These are phyloP conservation scores for Corbicula japonica DNA, from an alignment of 2,888 invertebrate species.

Conservation along the genomic window DNA sequence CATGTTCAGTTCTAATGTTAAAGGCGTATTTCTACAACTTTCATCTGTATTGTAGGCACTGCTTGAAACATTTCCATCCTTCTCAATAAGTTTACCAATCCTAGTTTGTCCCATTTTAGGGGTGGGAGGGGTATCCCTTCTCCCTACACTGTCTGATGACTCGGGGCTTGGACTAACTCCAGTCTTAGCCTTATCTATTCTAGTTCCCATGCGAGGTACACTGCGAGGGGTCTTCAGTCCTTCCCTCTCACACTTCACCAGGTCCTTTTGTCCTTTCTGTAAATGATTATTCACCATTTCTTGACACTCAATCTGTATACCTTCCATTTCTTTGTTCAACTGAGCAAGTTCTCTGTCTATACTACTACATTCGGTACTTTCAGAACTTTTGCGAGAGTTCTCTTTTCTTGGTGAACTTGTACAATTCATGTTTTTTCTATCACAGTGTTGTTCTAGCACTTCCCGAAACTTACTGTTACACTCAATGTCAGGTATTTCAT, in stretches of 20 bases:
- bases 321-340: constrained; percentile 89
- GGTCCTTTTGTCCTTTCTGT: constrained; percentile 64
- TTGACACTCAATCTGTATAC: constrained; percentile 88
- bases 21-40: constrained; percentile 90
- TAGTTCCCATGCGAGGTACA: constrained; percentile 85
- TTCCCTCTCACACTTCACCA: constrained; percentile 86
- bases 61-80: constrained; percentile 87
- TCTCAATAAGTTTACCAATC: constrained; percentile 60
- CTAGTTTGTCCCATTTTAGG: constrained; percentile 67
- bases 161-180: constrained; percentile 70
- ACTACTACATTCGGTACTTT: constrained; percentile 84
- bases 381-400: constrained; percentile 78
- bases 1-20: constrained; percentile 84
- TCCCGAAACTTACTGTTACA: constrained; percentile 82
- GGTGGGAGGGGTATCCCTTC: constrained; percentile 69
- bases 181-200: constrained; percentile 82
- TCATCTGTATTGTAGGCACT: constrained; percentile 91
- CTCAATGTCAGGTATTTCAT: constrained; percentile 80
- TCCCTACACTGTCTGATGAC: constrained; percentile 68
- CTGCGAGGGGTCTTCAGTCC: constrained; percentile 79
- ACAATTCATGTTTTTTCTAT: constrained; percentile 64
- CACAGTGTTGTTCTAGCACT: constrained; percentile 81
- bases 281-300: constrained; percentile 86
- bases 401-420: constrained; percentile 69
- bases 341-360: constrained; percentile 88